phyloP scores from a whole-genome alignment of 2,888 invertebrate species.

The Torymus tubicola region DNA sequence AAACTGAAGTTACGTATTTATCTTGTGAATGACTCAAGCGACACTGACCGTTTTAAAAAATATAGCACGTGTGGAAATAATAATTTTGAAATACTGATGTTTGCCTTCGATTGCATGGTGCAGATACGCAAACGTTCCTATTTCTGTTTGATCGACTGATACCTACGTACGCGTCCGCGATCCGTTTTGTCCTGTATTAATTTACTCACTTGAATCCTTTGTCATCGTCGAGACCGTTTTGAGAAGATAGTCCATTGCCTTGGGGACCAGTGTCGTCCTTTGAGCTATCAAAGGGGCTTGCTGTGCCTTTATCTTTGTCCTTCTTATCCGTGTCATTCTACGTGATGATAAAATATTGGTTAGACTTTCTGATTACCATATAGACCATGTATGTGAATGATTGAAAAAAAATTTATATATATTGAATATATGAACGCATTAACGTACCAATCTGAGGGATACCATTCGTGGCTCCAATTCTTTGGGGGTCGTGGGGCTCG shows the following conservation, averaged over 20 bases:
- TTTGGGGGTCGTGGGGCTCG: slow-evolving; percentile 85
- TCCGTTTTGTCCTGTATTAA: neutral
- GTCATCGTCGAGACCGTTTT: slow-evolving; percentile 89
- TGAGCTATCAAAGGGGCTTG: slow-evolving; percentile 78
- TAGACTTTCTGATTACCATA: neutral
- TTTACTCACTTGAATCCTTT: slow-evolving; percentile 91
- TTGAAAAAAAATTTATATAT: neutral
- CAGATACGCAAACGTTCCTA: neutral
- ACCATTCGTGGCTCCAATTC: slow-evolving; percentile 74
- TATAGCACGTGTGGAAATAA: neutral
- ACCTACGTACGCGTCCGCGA: no score
- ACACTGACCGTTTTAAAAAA: neutral
- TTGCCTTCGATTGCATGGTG: slow-evolving; percentile 4
- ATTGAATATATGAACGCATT: neutral
- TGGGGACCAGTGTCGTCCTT: slow-evolving; percentile 80
- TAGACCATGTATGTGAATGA: neutral
- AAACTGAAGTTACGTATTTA: slow-evolving; percentile 1
- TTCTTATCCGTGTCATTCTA: slow-evolving; percentile 75
- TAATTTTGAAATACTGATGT: slow-evolving; percentile 28
- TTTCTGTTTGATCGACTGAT: no score
- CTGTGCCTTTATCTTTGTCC: slow-evolving; percentile 79
- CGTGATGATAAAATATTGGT: slow-evolving; percentile 48
- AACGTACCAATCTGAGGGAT: slow-evolving; percentile 73
- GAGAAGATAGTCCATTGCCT: slow-evolving; percentile 78
- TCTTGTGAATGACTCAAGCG: slow-evolving; percentile 14